Evolutionary conservation across 2,113 vertebrate genomes (phyloP), one percentile per base, ranked within the genome.

Genomic region (Petroica traversi): DNA sequence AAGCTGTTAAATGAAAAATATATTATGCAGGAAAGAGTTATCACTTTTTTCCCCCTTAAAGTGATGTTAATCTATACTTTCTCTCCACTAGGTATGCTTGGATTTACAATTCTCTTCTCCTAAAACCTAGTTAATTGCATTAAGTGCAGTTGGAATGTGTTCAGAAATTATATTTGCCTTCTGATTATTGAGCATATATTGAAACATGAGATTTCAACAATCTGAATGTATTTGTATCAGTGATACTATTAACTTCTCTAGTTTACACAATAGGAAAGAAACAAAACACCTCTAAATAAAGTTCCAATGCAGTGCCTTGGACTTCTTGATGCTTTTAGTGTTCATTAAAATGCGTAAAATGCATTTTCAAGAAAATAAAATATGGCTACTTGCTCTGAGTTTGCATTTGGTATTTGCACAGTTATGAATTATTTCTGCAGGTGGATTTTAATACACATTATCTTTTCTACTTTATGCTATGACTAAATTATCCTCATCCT

Each of bases 381-480:
- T 54, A 45, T 4, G 15, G 1, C 28, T 88, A 45, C 40, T 91
- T 75, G 15, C 31, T 75, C 51, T 57, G 33, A 28, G 25, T 84
- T 63, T 87, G 38, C 43, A 12, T 43, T 59, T 81, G 26, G 28
- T 58, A 16, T 48, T 87, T 28, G n/a, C 52, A 58, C 6, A 36
- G 16, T 63, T 93, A 67, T 8, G 6, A 75, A 79, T 78, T 75
- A 63, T 75, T 85, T 90, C 62, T 85, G 52, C 11, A 64, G 48
- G 55, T 33, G 48, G n/a, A 55, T 94, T 94, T 92, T 92, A 85
- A 64, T 68, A 11, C n/a, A 52, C n/a, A 29, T 72, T 79, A 19
- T 78, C 52, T 52, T 51, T 19, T 49, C 51, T 89, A 38, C 26
- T 82, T 93, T 75, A 19, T 67, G 34, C 54, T 71, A 71, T 19